Percentiles rank a stretch among this genome's conserved stretches.
phyloP scores from a whole-genome alignment of 2,797 vertebrate species.

The Aratinga solstitialis region DNA sequence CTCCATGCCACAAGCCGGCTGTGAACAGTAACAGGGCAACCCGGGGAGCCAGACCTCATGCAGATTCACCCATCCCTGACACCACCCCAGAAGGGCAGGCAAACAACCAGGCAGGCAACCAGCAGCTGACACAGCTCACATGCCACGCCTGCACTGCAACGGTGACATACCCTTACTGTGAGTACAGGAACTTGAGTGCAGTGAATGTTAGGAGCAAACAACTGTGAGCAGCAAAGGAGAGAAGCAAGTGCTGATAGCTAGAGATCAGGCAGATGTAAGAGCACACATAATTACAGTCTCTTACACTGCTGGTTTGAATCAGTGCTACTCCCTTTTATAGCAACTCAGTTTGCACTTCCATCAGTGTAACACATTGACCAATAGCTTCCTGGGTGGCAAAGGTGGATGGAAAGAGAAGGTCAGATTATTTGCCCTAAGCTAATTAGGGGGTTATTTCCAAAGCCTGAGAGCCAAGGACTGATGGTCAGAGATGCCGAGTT shows the following conservation, averaged over 20 bases:
- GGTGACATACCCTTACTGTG: neutral
- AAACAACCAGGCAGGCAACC: neutral
- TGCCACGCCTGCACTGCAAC: fast-evolving
- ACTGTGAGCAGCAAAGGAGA: neutral
- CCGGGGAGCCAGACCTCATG: neutral
- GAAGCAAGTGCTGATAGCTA: neutral
- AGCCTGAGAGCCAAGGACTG: neutral
- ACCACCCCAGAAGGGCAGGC: neutral
- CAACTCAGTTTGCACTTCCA: neutral
- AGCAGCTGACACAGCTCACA: neutral
- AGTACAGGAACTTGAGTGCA: neutral
- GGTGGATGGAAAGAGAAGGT: neutral
- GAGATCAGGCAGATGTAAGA: neutral
- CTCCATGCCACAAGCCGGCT: neutral
- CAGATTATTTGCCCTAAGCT: neutral
- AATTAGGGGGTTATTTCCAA: neutral
- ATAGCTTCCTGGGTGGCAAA: neutral
- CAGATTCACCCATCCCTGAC: neutral
- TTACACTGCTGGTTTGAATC: neutral
- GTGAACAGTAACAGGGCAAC: neutral
- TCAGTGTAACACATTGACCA: neutral
- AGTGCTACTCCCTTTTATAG: neutral
- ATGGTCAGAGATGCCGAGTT: neutral
- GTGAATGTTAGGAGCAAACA: neutral
- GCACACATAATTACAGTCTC: neutral